Percentiles rank a stretch among this genome's conserved stretches.
Evolutionary conservation across 2,113 vertebrate species (phyloP).

Genomic region (Phyllopteryx taeniolatus): DNA sequence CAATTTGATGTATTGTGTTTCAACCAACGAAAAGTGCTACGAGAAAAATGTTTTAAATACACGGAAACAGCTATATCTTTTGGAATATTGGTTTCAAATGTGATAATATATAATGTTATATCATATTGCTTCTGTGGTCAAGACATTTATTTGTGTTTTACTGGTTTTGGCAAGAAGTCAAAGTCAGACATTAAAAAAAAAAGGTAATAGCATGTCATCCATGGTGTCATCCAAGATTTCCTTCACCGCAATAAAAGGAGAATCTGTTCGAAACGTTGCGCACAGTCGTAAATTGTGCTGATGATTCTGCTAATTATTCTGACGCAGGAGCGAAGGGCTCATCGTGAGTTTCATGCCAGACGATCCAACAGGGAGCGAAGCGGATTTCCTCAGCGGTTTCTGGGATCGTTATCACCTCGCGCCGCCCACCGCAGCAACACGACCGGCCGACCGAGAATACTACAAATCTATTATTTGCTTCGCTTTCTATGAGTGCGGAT

Average conservation of each 20-base stretch:
- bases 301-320: slow-evolving; percentile 79
- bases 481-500: slow-evolving; percentile 51
- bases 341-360: slow-evolving; percentile 64
- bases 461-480: slow-evolving; percentile 75
- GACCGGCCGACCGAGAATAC: slow-evolving; percentile 66
- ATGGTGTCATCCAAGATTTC: not conserved
- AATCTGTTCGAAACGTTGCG: slow-evolving; percentile 12
- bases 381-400: slow-evolving; percentile 75
- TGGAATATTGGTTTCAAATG: not conserved
- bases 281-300: slow-evolving; percentile 72
- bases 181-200: not conserved
- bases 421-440: slow-evolving; percentile 47
- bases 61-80: not conserved
- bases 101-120: not conserved
- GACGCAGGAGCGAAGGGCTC: slow-evolving; percentile 73
- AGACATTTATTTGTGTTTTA: not conserved
- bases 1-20: no score
- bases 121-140: not conserved
- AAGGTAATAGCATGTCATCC: not conserved
- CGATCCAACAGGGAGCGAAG: slow-evolving; percentile 64
- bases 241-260: not conserved
- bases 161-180: not conserved
- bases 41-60: not conserved
- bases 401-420: slow-evolving; percentile 77
- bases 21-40: no score